Percentiles rank a stretch among this genome's conserved stretches.
Conservation (phyloP, 1,140 invertebrate species). For the Papilio glaucus region DNA sequence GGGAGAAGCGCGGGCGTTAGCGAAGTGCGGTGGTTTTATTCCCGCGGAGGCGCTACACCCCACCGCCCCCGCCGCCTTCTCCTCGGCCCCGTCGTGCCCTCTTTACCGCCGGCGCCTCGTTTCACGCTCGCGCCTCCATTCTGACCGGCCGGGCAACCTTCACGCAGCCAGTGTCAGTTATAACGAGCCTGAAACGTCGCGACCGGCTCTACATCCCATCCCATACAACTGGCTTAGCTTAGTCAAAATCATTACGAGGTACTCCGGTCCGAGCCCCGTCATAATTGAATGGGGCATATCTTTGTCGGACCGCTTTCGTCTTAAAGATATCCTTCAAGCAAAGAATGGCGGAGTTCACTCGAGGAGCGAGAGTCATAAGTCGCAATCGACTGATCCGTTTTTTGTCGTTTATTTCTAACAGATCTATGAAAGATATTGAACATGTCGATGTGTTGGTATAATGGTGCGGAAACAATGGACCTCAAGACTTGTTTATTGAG, state of each 20-base stretch:
- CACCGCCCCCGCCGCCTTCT: constrained; percentile 39
- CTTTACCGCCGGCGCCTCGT: constrained; percentile 56
- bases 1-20: constrained; percentile 68
- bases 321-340: constrained; percentile 7
- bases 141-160: constrained; percentile 44
- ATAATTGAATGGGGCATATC: constrained; percentile 36
- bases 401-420: constrained; percentile 63
- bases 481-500: constrained; percentile 79
- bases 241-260: background rate
- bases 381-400: constrained; percentile 44
- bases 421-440: constrained; percentile 67
- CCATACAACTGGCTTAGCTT: background rate
- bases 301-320: background rate
- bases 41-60: constrained; percentile 53
- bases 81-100: constrained; percentile 41
- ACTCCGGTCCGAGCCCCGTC: constrained; percentile 40
- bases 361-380: constrained; percentile 59
- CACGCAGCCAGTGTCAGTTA: constrained; percentile 41
- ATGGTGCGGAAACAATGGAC: constrained; percentile 76
- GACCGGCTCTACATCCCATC: background rate
- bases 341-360: constrained; percentile 42
- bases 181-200: constrained; percentile 37
- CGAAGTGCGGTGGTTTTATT: constrained; percentile 66
- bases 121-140: constrained; percentile 52
- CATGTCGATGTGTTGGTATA: constrained; percentile 65